Evolutionary conservation across 2,797 vertebrate genomes (phyloP).

Genomic region (Octomys mimax): DNA sequence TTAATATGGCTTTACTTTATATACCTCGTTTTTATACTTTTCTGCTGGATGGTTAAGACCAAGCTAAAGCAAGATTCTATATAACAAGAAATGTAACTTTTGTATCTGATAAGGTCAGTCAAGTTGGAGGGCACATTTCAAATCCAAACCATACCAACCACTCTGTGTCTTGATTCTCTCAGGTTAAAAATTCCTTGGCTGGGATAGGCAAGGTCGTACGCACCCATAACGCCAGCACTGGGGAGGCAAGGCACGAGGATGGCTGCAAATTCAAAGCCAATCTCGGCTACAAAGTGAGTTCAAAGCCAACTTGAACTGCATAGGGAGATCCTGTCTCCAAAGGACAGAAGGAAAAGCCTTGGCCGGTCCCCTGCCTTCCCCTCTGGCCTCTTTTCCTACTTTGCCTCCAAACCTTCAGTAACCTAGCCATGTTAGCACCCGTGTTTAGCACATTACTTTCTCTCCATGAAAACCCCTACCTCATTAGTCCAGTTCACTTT

Average conservation of each 20-base stretch:
- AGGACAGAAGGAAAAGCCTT: background rate
- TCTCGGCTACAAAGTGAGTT: background rate
- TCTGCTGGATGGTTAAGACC: too few relatives aligned
- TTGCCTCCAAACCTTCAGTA: background rate
- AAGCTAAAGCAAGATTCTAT: too few relatives aligned
- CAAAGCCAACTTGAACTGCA: background rate
- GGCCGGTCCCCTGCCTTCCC: background rate
- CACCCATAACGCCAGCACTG: background rate
- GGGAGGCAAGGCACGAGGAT: background rate
- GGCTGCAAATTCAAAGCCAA: background rate
- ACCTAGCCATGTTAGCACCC: background rate
- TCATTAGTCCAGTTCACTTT: background rate
- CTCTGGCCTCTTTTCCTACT: background rate
- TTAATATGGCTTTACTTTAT: too few relatives aligned
- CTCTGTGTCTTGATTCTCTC: background rate
- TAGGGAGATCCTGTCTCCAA: background rate
- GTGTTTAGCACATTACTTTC: background rate
- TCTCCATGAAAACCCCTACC: background rate
- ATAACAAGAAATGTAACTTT: too few relatives aligned
- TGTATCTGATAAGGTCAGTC: too few relatives aligned
- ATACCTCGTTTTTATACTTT: too few relatives aligned
- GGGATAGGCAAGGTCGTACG: background rate
- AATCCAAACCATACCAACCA: background rate
- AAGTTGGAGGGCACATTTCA: background rate
- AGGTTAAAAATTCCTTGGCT: background rate